These are phyloP conservation scores for Zootoca vivipara DNA, from an alignment of 2,113 vertebrate genomes.

Conservation along the genomic window DNA sequence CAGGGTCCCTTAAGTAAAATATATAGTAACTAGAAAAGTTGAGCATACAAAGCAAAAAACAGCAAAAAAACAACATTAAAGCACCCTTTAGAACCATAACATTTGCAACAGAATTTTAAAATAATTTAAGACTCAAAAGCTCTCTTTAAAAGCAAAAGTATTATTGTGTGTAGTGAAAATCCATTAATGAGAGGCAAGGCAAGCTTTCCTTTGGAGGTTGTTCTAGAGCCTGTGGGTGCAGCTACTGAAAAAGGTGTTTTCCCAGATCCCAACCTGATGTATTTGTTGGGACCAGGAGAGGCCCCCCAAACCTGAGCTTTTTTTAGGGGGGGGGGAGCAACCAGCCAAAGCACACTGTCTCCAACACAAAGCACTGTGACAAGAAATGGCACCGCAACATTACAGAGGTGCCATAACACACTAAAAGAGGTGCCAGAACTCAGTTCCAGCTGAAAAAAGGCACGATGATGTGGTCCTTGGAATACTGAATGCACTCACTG, in stretches of 20 bases:
- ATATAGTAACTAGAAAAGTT: neutral
- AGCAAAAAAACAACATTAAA: neutral
- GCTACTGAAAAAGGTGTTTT: neutral
- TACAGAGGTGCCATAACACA: too few relatives aligned
- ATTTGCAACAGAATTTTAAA: neutral
- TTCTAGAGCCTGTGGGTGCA: neutral
- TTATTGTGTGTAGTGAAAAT: neutral
- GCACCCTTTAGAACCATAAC: neutral
- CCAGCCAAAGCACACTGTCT: too few relatives aligned
- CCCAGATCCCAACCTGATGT: neutral
- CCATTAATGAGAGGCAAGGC: neutral
- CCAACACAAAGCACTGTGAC: too few relatives aligned
- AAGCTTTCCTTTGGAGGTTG: neutral
- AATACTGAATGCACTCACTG: neutral
- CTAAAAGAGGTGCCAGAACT: too few relatives aligned
- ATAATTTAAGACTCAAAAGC: neutral
- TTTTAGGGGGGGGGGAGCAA: too few relatives aligned
- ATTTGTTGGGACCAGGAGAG: neutral
- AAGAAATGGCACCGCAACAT: too few relatives aligned
- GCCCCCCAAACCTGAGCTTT: too few relatives aligned
- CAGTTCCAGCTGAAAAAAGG: too few relatives aligned
- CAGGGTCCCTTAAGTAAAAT: too few relatives aligned
- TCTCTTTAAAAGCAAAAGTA: neutral
- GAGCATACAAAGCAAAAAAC: neutral
- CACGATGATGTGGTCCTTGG: neutral